Evolutionary conservation across 2,888 invertebrate genomes (phyloP), one percentile per base, ranked within the genome.

Genomic region (Troides aeacus): DNA sequence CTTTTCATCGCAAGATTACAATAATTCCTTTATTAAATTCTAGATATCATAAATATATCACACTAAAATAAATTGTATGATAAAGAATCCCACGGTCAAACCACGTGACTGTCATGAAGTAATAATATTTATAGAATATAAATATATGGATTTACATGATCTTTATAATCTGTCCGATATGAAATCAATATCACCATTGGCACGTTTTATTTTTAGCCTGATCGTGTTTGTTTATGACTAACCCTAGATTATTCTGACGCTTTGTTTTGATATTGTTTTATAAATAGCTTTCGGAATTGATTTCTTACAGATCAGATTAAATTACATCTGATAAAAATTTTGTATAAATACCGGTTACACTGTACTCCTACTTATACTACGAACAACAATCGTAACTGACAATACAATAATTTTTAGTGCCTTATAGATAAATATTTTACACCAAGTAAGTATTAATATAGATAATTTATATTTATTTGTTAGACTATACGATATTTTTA

Each of bases 191-290:
- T 56, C 62, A 30, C 53, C 15, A 21, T 58, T 66, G 39, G 39
- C 61, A 56, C 17, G 62, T 58, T 68, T 64, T 68, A 68, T 68
- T 68, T 68, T 68, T 68, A 68, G 63, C 68, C n/a, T 42, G 2
- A 12, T 8, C 39, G 24, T 36, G 56, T 57, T 62, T 67, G 57
- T 67, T 62, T 58, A 23, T 62, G 46, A 62, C 23, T 62, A 12
- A 62, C 50, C 23, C 7, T 30, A 24, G 63, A 63, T 63, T 63
- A 30, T 18, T 30, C 2, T 30, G n/a, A n/a, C 15, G 21, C 39
- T 8, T 68, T 59, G 24, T 59, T 59, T 30, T 21, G 59, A 46
- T 59, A 50, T 50, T 59, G 30, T 30, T 61, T 36, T 50, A 53
- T 61, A 53, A 65, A 65, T 65, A 65, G n/a, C 42, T 42, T 4